These are phyloP conservation scores for Asbolus verrucosus DNA, from an alignment of 1,140 invertebrate species.

Conservation along the genomic window DNA sequence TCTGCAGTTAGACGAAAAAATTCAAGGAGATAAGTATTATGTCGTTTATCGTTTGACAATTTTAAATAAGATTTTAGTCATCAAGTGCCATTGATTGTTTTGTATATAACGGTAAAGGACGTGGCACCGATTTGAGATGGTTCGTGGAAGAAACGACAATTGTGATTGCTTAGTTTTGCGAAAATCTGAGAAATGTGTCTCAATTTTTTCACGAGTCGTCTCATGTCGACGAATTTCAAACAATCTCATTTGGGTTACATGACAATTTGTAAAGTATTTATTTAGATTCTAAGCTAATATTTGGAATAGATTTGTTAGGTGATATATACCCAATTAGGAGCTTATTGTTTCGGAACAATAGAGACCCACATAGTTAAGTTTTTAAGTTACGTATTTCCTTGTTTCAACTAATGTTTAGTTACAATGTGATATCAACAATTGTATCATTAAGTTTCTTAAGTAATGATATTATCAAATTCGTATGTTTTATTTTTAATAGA, in stretches of 20 bases:
- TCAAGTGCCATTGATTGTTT: not conserved
- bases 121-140: not conserved
- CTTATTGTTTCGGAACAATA: not conserved
- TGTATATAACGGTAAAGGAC: not conserved
- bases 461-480: conserved; percentile 28
- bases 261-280: conserved; percentile 44
- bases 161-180: no score
- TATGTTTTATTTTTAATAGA: conserved; percentile 19
- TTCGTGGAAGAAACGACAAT: no score
- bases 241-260: conserved; percentile 18
- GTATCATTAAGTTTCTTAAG: conserved; percentile 9
- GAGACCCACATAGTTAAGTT: not conserved
- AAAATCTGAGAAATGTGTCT: no score
- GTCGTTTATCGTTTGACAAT: not conserved
- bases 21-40: conserved; percentile 41
- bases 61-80: conserved; percentile 20
- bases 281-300: conserved; percentile 25
- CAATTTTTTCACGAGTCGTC: no score
- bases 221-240: not conserved
- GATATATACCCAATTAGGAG: not conserved
- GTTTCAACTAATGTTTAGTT: conserved; percentile 8
- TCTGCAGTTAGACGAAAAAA: conserved; percentile 48
- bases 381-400: conserved; percentile 9
- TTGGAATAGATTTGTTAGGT: conserved; percentile 18
- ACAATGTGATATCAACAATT: conserved; percentile 25